Evolutionary conservation across 2,888 invertebrate genomes (phyloP).

Genomic region (Globia sparganii): DNA sequence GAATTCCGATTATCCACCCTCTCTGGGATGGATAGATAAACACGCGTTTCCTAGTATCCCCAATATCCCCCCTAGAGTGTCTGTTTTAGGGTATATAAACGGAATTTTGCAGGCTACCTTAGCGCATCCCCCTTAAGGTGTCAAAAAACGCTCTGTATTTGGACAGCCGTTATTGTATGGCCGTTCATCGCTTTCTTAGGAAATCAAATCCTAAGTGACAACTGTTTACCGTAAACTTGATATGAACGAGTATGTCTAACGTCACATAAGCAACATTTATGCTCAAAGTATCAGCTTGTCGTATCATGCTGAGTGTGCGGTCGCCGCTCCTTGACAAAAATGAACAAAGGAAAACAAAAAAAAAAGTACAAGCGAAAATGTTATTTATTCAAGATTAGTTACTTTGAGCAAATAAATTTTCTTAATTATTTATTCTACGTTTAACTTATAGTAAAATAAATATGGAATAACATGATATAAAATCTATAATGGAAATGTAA

Average conservation of each 20-base stretch:
- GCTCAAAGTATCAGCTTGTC: constrained; percentile 42
- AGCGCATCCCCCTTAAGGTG: not conserved
- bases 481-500: constrained; percentile 89
- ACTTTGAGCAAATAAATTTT: constrained; percentile 88
- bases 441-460: constrained; percentile 87
- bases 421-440: constrained; percentile 84
- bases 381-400: constrained; percentile 83
- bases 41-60: not conserved
- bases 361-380: constrained; percentile 72
- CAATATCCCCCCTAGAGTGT: not conserved
- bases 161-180: not conserved
- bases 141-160: not conserved
- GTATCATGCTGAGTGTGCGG: not conserved
- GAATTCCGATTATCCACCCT: not conserved
- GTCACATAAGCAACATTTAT: not conserved
- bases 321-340: not conserved
- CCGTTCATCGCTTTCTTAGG: not conserved
- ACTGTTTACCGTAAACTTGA: not conserved
- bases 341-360: constrained; percentile 34
- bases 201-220: not conserved
- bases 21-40: not conserved
- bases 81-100: not conserved
- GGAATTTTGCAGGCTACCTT: not conserved
- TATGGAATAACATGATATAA: constrained; percentile 89
- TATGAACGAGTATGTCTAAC: not conserved